Evolutionary conservation across 1,140 invertebrate genomes (phyloP).

Genomic region (Sipha flava): DNA sequence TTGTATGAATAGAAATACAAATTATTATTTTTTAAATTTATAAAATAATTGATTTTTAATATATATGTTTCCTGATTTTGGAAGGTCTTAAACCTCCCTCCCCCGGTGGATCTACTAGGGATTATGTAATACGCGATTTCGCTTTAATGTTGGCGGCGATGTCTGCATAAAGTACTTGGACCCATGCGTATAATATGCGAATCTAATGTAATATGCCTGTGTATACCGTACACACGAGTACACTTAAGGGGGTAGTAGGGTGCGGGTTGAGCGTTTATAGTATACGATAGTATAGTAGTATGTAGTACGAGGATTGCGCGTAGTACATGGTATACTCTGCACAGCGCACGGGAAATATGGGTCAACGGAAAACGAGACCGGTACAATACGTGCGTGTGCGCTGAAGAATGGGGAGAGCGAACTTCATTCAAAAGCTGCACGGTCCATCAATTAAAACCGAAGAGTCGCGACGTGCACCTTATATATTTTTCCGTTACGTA

Average conservation of each 20-base stretch:
- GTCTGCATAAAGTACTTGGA: neutral
- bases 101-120: too few relatives aligned
- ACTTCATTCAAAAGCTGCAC: constrained; percentile 15
- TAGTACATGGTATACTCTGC: neutral
- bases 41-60: too few relatives aligned
- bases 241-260: neutral
- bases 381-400: neutral
- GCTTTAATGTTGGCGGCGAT: neutral
- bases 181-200: too few relatives aligned
- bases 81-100: too few relatives aligned
- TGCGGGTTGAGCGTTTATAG: neutral
- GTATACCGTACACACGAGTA: neutral
- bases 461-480: neutral
- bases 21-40: too few relatives aligned
- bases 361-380: neutral
- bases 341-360: neutral
- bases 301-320: neutral
- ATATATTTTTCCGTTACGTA: neutral
- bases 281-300: neutral
- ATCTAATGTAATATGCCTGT: neutral
- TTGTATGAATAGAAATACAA: too few relatives aligned
- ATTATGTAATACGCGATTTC: too few relatives aligned
- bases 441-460: constrained; percentile 15
- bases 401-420: neutral
- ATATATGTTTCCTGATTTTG: too few relatives aligned